phyloP scores from a whole-genome alignment of 2,113 vertebrate species.

The Takifugu flavidus region DNA sequence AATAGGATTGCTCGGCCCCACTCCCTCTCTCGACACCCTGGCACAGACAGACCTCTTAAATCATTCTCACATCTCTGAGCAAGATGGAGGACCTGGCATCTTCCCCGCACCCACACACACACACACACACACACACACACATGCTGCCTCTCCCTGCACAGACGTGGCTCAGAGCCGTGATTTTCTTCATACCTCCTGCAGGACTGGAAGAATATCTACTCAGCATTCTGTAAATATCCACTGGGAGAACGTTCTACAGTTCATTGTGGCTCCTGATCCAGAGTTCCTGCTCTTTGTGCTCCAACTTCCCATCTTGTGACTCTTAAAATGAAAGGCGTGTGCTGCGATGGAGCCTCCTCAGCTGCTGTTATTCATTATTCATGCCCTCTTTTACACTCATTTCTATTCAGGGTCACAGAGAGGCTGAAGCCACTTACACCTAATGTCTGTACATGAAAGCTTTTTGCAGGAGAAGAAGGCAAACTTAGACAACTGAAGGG shows the following conservation, averaged over 20 bases:
- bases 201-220: conserved; percentile 54
- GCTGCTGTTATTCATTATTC: conserved; percentile 42
- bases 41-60: conserved; percentile 62
- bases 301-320: conserved; percentile 34
- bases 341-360: conserved; percentile 21
- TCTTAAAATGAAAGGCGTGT: conserved; percentile 23
- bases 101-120: conserved; percentile 12
- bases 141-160: conserved; percentile 12
- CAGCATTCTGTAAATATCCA: conserved; percentile 61
- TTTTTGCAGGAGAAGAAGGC: not conserved
- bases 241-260: conserved; percentile 33
- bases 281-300: conserved; percentile 32
- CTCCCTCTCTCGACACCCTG: conserved; percentile 49
- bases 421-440: conserved; percentile 9
- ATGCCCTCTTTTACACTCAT: conserved; percentile 1
- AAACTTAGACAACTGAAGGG: not conserved
- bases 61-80: conserved; percentile 63
- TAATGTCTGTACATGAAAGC: not conserved
- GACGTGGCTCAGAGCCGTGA: conserved; percentile 26
- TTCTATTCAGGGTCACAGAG: conserved; percentile 28
- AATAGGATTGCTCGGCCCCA: conserved; percentile 59
- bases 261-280: conserved; percentile 22
- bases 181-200: conserved; percentile 42
- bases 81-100: conserved; percentile 57
- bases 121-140: conserved; percentile 14